phyloP scores from a whole-genome alignment of 2,888 invertebrate genomes.

The Platynereis dumerilii region DNA sequence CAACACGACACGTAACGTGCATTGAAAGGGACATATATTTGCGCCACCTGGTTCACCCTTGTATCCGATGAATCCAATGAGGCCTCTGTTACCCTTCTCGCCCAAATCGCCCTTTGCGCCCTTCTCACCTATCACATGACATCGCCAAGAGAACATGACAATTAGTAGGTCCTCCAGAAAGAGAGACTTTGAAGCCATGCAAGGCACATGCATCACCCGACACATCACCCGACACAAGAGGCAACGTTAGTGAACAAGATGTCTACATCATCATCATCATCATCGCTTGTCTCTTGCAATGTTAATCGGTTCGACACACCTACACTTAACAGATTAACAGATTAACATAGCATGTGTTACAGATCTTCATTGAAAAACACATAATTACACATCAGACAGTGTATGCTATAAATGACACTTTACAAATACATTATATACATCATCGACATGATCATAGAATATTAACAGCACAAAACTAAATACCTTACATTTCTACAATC shows the following conservation, averaged over 20 bases:
- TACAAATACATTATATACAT: too few species aligned
- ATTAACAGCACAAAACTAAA: too few species aligned
- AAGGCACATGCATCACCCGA: slow-evolving; percentile 2
- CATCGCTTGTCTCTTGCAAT: not conserved
- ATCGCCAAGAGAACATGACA: slow-evolving; percentile 15
- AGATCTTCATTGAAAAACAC: too few species aligned
- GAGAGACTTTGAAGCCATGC: slow-evolving; percentile 3
- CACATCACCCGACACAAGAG: not conserved
- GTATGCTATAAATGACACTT: too few species aligned
- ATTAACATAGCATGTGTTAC: too few species aligned
- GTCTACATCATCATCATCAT: not conserved
- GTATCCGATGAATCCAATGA: slow-evolving; percentile 40
- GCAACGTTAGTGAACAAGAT: not conserved
- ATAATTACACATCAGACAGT: too few species aligned
- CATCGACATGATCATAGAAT: too few species aligned
- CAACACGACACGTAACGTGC: too few species aligned
- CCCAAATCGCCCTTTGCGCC: slow-evolving; percentile 36
- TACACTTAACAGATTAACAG: slow-evolving; percentile 2
- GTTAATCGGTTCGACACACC: slow-evolving; percentile 5
- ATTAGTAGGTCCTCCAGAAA: slow-evolving; percentile 1
- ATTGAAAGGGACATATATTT: not conserved
- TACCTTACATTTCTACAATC: too few species aligned
- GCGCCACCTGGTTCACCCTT: slow-evolving; percentile 39
- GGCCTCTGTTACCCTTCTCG: slow-evolving; percentile 35
- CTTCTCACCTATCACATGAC: slow-evolving; percentile 32